Base-by-base conservation (phyloP, 2,113 vertebrate genomes). In the Callipepla squamata region DNA sequence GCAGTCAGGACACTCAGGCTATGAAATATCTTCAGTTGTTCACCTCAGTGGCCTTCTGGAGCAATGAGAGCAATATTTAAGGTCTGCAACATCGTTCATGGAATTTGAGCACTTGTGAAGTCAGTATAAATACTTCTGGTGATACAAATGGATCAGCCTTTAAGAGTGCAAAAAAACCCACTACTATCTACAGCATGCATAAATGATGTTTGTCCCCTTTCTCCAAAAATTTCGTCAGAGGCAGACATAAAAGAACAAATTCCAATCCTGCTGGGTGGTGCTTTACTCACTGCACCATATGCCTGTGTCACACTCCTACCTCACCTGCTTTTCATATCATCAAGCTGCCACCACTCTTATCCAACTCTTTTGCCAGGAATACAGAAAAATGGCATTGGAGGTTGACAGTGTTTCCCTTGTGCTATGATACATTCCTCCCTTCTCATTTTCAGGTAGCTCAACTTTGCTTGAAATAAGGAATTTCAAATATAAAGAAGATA, bases 171-270 rank as follows among this genome's bases (percentile, higher is more conserved):
- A 45, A 12, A 47, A 80, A 18, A 11, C 8, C 22, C 13, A 51
- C 50, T 51, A 74, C 34, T 36, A 79, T 32, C 15, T 25, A 59
- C 59, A 79, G 75, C 34, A 21, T 17, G 11, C 34, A 42, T 5
- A 70, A 82, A n/a, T 34, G 32, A 19, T 38, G 19, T 53, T 67
- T 72, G 59, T 40, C 4, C 28, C 40, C 21, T 51, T 95, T 88
- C 89, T 89, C 83, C 75, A 67, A 96, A 95, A 85, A 89, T 38
- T 8, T 26, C 20, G 34, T 42, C 36, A 85, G 50, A 53, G 8
- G 28, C 36, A 85, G 45, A 69, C 36, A 69, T 10, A 4, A 62
- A 63, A 82, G 57, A 80, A 18, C 21, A 47, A 70, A 59, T 8
- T 77, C 28, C 38, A 42, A 3, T 66, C 32, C 70, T 55, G 47